Evolutionary conservation across 35 echinoderm and acorn worm genomes (phyloP), one percentile per base, ranked within the genome.

Genomic region (Acanthaster planci): DNA sequence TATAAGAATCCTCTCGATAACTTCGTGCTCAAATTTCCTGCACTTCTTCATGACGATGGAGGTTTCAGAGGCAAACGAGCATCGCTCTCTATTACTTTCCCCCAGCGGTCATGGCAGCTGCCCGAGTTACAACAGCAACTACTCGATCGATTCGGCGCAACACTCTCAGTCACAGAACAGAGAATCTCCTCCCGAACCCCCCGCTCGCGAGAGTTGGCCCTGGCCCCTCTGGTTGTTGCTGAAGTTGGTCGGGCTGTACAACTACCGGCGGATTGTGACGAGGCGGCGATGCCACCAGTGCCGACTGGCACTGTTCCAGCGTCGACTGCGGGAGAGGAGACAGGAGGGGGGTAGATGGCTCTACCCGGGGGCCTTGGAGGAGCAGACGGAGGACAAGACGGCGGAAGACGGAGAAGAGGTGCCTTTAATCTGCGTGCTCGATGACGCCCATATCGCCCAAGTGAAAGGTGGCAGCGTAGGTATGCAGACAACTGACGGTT

Each of bases 191-290:
- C 42, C 42, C 42, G 12, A 12, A 12, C 4, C 12, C 42, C 42
- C 12, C 42, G 42, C 42, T 6, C 42, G 42, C 64, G 30, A 36
- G 10, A 26, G 1, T 8, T 72, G 64, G 64, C 64, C 64, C 26
- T 72, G 64, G 64, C 30, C 34, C 26, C 10, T 72, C 64, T 72
- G 64, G 64, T 72, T 72, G 7, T 26, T 72, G 23, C 64, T 72
- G 64, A 72, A 34, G 64, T 72, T 72, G 21, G 8, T 72, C 29
- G 64, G 64, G 22, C 64, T 72, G 18, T 72, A 31, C 34, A 72
- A 72, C 64, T 31, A 34, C 29, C 64, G 64, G 0, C 64, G 26
- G 26, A 72, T 72, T 35, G 64, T 72, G 64, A 8, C 64, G 19
- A 2, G 10, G 14, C 23, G 64, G 34, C 30, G 29, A 26, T 72